A percentile compares a stretch with the other conserved stretches of the same genome.
These are phyloP conservation scores for Akabosia matsudoensis DNA, from an alignment of 1,140 invertebrate genomes.

Conservation along the genomic window DNA sequence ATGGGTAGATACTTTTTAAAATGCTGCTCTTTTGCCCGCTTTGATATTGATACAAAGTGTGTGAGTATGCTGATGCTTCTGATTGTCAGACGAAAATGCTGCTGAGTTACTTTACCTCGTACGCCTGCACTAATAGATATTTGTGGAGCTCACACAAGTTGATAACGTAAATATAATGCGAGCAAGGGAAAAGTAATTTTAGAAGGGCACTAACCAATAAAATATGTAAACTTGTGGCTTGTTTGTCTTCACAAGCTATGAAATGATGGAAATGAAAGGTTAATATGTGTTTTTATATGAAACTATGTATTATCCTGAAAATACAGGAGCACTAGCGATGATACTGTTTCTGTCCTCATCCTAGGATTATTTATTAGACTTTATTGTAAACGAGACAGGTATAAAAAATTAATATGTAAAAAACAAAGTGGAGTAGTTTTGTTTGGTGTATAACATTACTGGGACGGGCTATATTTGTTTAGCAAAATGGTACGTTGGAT, in stretches of 20 bases:
- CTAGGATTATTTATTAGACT: neutral
- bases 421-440: neutral
- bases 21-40: neutral
- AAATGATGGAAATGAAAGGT: conserved; percentile 21
- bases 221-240: conserved; percentile 9
- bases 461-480: neutral
- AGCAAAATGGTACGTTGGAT: neutral
- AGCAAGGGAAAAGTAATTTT: neutral
- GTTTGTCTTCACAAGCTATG: conserved; percentile 10
- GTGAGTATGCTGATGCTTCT: neutral
- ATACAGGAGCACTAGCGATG: too few relatives aligned
- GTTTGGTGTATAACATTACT: neutral
- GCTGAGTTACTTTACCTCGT: neutral
- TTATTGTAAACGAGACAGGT: neutral
- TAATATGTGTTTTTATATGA: conserved; percentile 1
- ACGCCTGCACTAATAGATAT: neutral
- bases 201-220: neutral
- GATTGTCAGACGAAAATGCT: neutral
- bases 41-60: neutral
- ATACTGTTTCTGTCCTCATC: neutral
- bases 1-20: neutral
- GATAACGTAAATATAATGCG: neutral
- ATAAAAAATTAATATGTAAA: neutral
- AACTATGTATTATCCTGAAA: neutral
- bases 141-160: neutral